Evolutionary conservation across 2,888 invertebrate species (phyloP), one percentile per base, ranked within the genome.

Genomic region (Synanthedon vespiformis): DNA sequence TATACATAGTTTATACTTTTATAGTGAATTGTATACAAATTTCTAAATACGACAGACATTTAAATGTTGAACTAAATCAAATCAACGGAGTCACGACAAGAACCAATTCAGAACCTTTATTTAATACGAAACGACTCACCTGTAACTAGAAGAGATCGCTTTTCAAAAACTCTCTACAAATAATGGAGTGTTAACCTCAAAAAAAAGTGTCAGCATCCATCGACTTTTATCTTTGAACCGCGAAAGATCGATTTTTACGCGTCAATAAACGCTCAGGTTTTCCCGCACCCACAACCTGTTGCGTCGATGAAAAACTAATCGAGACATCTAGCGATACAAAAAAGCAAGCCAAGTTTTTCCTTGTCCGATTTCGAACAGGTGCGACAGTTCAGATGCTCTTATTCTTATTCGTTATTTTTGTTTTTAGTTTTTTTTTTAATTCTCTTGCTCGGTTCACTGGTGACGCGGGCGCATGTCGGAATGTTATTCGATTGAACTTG

Each of bases 221-320:
- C 55, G 48, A 47, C 18, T 16, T 34, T 34, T 40, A 55, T 61
- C 60, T 64, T 65, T 68, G 70, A 74, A 75, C 79, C 79, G 71
- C 77, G 63, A 61, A 74, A 57, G 60, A 83, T 81, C 70, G 69
- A 80, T 80, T 80, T 70, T 57, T 53, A 67, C 66, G 73, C 67
- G 64, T 70, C 68, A 65, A 57, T 57, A 11, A 16, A 13, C 58
- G 58, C 68, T 62, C 65, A 62, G 68, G 63, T 68, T 70, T 69
- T 67, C 67, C 61, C 61, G 69, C 73, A 71, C 72, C 73, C 65
- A 72, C 62, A 63, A 61, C 51, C 51, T 51, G 51, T 40, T 40
- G 51, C 12, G 53, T 58, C 53, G 50, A 53, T 52, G 60, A 63
- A 66, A 68, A 67, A 63, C 58, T 54, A 59, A 57, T 55, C 54